Evolutionary conservation across 2,113 vertebrate genomes (phyloP), one percentile per base, ranked within the genome.

Genomic region (Chamaea fasciata): DNA sequence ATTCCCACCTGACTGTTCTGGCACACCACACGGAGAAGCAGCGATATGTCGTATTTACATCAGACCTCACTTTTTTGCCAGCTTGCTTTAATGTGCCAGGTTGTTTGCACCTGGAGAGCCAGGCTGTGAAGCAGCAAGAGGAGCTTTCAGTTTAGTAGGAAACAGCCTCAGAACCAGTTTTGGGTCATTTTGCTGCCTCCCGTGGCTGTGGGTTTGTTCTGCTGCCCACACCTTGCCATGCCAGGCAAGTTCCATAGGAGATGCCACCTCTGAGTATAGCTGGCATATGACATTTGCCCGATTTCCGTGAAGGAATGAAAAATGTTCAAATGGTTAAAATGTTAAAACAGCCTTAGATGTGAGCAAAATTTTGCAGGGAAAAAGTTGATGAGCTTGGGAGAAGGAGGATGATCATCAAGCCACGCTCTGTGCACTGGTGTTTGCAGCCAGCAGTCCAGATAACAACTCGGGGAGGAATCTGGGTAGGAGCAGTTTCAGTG

Each of bases 11-110:
- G 64, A 17, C 18, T 46, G 11, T 49, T 53, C 31, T 55, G 56
- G 42, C 42, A 59, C n/a, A 57, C 33, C n/a, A 57, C 27, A 10
- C 1, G 0, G 27, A 39, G 64, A 76, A 89, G 55, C 35, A 53
- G 76, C 0, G 0, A 6, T 41, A 33, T 73, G 79, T 44, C 0
- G 0, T 0, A 1, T 11, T 89, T 53, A 33, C 17, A 28, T 84
- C 73, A 63, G 33, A 55, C 3, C 3, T 46, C 83, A 26, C 30
- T 15, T 89, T 89, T 89, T 59, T 78, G 42, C 46, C 80, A 73
- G 49, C 76, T 86, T 77, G 28, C 16, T 44, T 83, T 46, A 24
- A 35, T 0, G 1, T 4, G 6, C 7, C 4, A 59, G 31, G 33
- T 42, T 71, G 33, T 7, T 49, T 13, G 13, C 0, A 10, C 31